Evolutionary conservation across 2,113 vertebrate species (phyloP), one percentile per base, ranked within the genome.

Genomic region (Uria lomvia): DNA sequence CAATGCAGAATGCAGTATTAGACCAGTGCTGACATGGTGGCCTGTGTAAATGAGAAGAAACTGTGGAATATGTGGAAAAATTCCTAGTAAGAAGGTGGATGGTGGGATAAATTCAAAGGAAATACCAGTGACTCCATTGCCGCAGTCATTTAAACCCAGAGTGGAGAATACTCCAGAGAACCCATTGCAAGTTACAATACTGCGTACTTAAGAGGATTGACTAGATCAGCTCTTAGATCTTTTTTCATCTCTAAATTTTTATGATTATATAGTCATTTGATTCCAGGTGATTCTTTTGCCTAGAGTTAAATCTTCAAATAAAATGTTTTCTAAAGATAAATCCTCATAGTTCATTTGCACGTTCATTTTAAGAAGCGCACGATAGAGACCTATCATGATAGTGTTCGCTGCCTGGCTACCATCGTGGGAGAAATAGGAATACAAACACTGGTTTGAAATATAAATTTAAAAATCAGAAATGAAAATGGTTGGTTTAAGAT

Each of bases 401-500:
- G 18, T 36, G 9, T 93, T 95, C 96, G 74, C 45, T 90, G 50
- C 60, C 38, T 9, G 45, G 22, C 29, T 62, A n/a, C 71, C 40
- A 50, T 66, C 52, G 63, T n/a, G 81, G 40, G 65, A 94, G 21
- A 84, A 93, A 88, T 30, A 70, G 30, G 47, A 97, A 89, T 95
- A 73, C 59, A 96, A 82, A 75, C 19, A 76, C 36, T 90, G 43
- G 9, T 38, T 85, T 95, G 80, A 94, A 96, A 96, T 83, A 67
- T 24, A 85, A 68, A 81, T 94, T 96, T 79, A 74, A 95, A 93
- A 91, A 94, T 95, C 83, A 86, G 83, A 97, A 97, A 87, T 72
- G 42, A 62, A 96, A 97, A 88, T 29, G 22, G 27, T 96, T 89
- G 82, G 24, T 87, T 97, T 97, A 92, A 95, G 75, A 93, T 75